These are phyloP conservation scores for Tyrannus savana DNA, from an alignment of 2,113 vertebrate species.

Conservation along the genomic window DNA sequence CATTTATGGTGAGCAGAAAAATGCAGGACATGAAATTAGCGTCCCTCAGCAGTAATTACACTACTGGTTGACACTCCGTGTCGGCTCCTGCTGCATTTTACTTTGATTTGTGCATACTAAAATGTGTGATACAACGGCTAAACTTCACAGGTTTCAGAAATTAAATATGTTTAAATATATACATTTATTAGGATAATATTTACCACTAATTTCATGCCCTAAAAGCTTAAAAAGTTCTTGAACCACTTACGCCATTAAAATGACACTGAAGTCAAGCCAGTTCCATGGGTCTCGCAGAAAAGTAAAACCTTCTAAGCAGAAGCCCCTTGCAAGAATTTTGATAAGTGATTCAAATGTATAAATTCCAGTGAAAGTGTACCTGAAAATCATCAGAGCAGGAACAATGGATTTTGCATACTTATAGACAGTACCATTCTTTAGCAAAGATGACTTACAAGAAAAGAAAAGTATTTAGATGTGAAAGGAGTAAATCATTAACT, in stretches of 20 bases:
- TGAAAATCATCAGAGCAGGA: conserved; percentile 69
- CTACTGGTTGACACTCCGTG: not conserved
- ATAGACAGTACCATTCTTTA: not conserved
- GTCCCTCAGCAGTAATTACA: conserved; percentile 14
- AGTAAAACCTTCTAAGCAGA: conserved; percentile 22
- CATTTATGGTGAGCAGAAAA: conserved; percentile 44
- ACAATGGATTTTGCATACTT: not conserved
- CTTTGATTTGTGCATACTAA: not conserved
- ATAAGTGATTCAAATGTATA: conserved; percentile 97
- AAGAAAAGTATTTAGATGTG: conserved; percentile 37
- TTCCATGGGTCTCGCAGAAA: conserved; percentile 25
- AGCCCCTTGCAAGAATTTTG: conserved; percentile 82
- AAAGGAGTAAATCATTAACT: not conserved
- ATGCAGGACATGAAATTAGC: conserved; percentile 63
- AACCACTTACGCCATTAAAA: conserved; percentile 90
- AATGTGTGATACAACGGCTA: not conserved
- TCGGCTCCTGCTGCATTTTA: not conserved
- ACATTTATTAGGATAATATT: not conserved
- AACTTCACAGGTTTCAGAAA: not conserved
- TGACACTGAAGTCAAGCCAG: conserved; percentile 72
- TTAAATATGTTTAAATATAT: not conserved
- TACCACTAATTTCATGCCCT: conserved; percentile 62
- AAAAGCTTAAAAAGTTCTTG: not conserved
- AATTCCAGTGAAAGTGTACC: conserved; percentile 96
- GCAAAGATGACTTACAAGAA: not conserved